A percentile compares a stretch with the other conserved stretches of the same genome.
phyloP scores from a whole-genome alignment of 2,113 vertebrate genomes.

The Myotis davidii region DNA sequence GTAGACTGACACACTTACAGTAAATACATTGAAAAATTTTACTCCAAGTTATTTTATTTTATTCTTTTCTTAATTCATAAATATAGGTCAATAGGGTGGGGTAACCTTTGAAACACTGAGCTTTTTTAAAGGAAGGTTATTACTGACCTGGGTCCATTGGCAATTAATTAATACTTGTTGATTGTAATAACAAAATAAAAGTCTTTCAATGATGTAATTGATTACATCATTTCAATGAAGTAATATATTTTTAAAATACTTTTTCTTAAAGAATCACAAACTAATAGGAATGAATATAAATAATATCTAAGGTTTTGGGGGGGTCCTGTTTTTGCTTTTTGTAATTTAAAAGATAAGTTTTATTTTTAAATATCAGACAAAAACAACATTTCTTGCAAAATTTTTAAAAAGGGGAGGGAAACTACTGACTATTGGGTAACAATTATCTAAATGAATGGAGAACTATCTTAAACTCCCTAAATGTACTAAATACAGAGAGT shows the following conservation, averaged over 20 bases:
- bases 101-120: background rate
- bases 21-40: slow-evolving; percentile 42
- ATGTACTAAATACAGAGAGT: background rate
- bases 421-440: background rate
- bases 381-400: slow-evolving; percentile 42
- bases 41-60: slow-evolving; percentile 10
- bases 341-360: background rate
- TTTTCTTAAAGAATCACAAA: slow-evolving; percentile 28
- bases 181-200: slow-evolving; percentile 41
- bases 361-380: background rate
- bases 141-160: background rate
- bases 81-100: background rate
- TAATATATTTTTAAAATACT: background rate
- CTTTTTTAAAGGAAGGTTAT: slow-evolving; percentile 19
- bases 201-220: slow-evolving; percentile 12
- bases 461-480: slow-evolving; percentile 38
- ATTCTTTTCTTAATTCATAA: slow-evolving; percentile 22
- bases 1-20: background rate
- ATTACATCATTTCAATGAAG: background rate
- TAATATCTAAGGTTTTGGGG: background rate
- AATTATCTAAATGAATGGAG: slow-evolving; percentile 24
- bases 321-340: background rate
- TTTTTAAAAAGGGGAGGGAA: background rate
- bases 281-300: background rate
- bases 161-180: slow-evolving; percentile 66